phyloP scores from a whole-genome alignment of 2,888 invertebrate species.

The Hypselothyrea guttata region DNA sequence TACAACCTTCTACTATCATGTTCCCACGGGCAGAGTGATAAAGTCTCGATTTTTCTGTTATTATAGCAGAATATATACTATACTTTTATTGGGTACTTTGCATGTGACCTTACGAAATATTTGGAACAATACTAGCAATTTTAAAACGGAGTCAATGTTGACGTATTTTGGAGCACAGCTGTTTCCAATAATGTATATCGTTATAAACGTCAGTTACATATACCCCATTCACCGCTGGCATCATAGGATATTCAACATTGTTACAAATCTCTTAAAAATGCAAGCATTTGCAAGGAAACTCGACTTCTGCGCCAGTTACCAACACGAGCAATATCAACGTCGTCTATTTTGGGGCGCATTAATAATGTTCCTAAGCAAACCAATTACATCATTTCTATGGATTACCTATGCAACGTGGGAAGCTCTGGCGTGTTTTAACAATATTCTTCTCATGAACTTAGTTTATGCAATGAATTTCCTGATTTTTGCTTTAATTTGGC shows the following conservation, averaged over 20 bases:
- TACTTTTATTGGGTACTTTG: neutral
- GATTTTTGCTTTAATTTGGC: conserved; percentile 10
- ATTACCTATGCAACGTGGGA: too few relatives aligned
- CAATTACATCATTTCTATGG: too few relatives aligned
- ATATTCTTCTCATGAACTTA: too few relatives aligned
- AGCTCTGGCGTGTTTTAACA: too few relatives aligned
- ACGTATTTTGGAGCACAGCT: neutral
- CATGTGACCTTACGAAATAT: neutral
- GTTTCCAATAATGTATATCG: too few relatives aligned
- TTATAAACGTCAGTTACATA: neutral
- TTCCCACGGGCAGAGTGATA: neutral
- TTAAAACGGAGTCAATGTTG: too few relatives aligned
- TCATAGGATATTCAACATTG: conserved; percentile 6
- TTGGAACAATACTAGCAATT: too few relatives aligned
- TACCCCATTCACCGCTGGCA: conserved; percentile 17
- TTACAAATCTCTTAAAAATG: conserved; percentile 10
- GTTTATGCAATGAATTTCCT: neutral
- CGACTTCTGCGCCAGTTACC: neutral
- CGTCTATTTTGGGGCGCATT: neutral
- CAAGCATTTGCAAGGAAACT: neutral
- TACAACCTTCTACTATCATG: neutral
- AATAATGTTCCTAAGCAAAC: too few relatives aligned
- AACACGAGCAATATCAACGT: too few relatives aligned
- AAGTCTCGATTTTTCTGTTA: conserved; percentile 6
- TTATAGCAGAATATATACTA: neutral